A percentile compares a stretch with the other conserved stretches of the same genome.
phyloP scores from a whole-genome alignment of 2,113 vertebrate genomes.

The Plectropomus leopardus region DNA sequence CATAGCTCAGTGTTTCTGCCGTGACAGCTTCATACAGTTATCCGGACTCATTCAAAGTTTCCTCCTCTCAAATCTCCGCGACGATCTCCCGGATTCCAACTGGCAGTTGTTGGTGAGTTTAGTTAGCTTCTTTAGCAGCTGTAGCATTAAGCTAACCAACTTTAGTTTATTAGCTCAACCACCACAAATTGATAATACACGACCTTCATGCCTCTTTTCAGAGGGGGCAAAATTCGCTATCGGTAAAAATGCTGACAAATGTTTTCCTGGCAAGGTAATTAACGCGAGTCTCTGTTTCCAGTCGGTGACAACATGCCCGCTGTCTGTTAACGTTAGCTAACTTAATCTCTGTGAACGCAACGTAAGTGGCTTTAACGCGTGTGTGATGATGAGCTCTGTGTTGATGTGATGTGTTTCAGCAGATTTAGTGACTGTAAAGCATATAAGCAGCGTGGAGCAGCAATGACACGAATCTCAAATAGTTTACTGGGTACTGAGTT shows the following conservation, averaged over 20 bases:
- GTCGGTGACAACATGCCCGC: background rate
- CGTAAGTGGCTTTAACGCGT: background rate
- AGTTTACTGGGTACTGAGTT: background rate
- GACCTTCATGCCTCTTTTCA: background rate
- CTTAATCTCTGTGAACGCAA: background rate
- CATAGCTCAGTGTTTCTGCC: background rate
- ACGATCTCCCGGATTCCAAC: background rate
- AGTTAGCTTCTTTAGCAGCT: constrained; percentile 54
- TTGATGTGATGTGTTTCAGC: constrained; percentile 4
- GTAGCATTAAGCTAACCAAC: constrained; percentile 45
- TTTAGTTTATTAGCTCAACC: background rate
- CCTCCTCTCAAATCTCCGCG: background rate
- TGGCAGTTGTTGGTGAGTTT: constrained; percentile 53
- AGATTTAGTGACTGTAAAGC: no score
- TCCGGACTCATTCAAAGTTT: background rate
- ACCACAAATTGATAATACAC: background rate
- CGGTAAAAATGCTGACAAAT: background rate
- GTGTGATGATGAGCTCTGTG: background rate
- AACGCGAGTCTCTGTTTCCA: no score
- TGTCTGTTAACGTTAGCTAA: background rate
- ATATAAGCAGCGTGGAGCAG: background rate
- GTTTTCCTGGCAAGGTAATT: no score
- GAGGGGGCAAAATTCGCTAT: fast-evolving
- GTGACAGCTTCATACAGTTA: background rate
- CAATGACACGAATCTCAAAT: background rate